phyloP scores from a whole-genome alignment of 2,888 invertebrate species.

The Prosopocoilus inquinatus region DNA sequence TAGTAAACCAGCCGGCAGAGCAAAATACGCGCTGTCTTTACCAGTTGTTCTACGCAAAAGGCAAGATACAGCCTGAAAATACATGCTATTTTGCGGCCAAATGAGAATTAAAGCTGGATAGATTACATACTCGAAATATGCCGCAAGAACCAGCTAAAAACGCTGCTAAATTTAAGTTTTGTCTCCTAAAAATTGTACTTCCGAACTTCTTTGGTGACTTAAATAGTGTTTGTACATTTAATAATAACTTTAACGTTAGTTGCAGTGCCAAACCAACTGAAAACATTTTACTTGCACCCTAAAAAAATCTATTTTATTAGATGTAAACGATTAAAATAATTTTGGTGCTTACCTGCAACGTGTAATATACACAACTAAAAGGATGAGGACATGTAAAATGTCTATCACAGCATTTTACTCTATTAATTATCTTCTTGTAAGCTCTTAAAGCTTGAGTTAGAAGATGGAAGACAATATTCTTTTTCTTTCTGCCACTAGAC shows the following conservation, averaged over 20 bases:
- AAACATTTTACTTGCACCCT: constrained; percentile 62
- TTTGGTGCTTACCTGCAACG: constrained; percentile 50
- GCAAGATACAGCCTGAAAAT: constrained; percentile 63
- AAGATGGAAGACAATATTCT: constrained; percentile 45
- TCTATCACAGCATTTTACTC: constrained; percentile 53
- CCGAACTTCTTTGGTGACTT: constrained; percentile 54
- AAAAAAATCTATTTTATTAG: constrained; percentile 31
- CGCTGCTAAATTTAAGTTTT: constrained; percentile 61
- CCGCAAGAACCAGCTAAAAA: constrained; percentile 70
- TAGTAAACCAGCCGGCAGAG: constrained; percentile 68
- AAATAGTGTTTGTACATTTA: constrained; percentile 57
- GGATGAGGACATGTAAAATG: constrained; percentile 61
- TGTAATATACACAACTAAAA: constrained; percentile 61
- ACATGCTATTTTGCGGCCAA: neutral
- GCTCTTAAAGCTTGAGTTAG: constrained; percentile 48
- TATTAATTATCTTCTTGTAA: constrained; percentile 51
- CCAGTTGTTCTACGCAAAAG: constrained; percentile 60
- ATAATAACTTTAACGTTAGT: constrained; percentile 57
- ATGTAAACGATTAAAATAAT: neutral
- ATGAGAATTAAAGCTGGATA: neutral
- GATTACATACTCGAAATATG: constrained; percentile 61
- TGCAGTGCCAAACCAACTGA: constrained; percentile 62
- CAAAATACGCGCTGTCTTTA: constrained; percentile 61
- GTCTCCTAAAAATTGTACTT: constrained; percentile 55
- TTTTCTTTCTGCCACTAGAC: constrained; percentile 32